Evolutionary conservation across 2,888 invertebrate genomes (phyloP).

Genomic region (Oscheius sp.): DNA sequence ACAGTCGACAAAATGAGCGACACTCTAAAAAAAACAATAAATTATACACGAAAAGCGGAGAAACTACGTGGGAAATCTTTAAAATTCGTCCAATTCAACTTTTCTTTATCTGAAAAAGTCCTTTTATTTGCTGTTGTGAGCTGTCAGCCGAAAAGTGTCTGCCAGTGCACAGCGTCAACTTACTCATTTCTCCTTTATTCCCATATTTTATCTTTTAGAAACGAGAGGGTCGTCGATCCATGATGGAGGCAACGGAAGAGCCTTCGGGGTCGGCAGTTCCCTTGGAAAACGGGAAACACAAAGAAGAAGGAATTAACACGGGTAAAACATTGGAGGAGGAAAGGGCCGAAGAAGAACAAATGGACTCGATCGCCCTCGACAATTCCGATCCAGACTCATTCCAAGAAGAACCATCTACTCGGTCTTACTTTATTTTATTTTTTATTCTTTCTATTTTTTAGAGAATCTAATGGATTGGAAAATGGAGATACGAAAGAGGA

Average conservation of each 20-base stretch:
- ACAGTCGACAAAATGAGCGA: too few species aligned
- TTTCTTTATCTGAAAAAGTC: too few species aligned
- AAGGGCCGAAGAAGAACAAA: constrained; percentile 32
- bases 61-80: too few species aligned
- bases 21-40: too few species aligned
- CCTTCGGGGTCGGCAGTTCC: background rate
- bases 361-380: constrained; percentile 37
- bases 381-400: constrained; percentile 25
- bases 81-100: too few species aligned
- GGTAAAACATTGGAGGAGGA: constrained; percentile 34
- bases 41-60: too few species aligned
- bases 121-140: too few species aligned
- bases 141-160: too few species aligned
- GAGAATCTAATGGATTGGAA: constrained; percentile 5
- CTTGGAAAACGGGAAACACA: background rate
- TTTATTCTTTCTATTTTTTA: background rate
- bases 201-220: too few species aligned
- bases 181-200: too few species aligned
- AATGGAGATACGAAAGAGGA: constrained; percentile 5
- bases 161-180: too few species aligned
- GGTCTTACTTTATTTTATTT: constrained; percentile 5
- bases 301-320: background rate
- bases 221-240: background rate
- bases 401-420: background rate
- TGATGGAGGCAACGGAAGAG: constrained; percentile 5